Conservation (phyloP, 1,140 invertebrate species). For the Oreohelix idahoensis region DNA sequence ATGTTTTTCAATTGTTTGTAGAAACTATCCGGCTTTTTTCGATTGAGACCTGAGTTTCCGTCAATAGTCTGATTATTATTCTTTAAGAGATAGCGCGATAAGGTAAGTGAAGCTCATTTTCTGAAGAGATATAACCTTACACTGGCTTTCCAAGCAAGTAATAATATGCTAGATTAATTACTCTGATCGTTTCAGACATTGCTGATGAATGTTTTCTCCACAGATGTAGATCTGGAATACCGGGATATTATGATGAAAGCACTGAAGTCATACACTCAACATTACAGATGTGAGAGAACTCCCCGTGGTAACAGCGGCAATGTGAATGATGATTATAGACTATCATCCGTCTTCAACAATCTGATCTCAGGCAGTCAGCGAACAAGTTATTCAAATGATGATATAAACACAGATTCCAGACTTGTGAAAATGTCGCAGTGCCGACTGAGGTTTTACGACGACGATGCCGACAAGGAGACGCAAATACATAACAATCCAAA, state of each 20-base stretch:
- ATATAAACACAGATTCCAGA: neutral
- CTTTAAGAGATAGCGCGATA: no score
- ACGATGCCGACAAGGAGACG: neutral
- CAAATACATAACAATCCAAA: neutral
- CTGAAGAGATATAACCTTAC: no score
- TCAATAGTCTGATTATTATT: no score
- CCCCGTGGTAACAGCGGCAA: neutral
- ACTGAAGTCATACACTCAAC: neutral
- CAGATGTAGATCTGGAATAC: slow-evolving; percentile 5
- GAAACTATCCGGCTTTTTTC: no score
- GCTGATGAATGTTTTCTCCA: neutral
- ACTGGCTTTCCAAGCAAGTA: no score
- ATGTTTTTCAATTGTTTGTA: no score
- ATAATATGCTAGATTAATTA: no score
- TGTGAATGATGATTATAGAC: no score
- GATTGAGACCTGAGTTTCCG: no score
- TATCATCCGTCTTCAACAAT: no score
- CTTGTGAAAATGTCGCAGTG: neutral
- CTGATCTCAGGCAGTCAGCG: no score
- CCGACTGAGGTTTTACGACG: neutral
- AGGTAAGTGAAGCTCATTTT: no score
- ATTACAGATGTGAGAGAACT: neutral
- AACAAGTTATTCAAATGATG: neutral
- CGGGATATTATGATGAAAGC: neutral
- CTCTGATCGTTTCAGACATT: neutral